Percentiles rank a stretch among this genome's conserved stretches.
Evolutionary conservation across 1,140 invertebrate species (phyloP).

Genomic region (Trachymyrmex cornetzi): DNA sequence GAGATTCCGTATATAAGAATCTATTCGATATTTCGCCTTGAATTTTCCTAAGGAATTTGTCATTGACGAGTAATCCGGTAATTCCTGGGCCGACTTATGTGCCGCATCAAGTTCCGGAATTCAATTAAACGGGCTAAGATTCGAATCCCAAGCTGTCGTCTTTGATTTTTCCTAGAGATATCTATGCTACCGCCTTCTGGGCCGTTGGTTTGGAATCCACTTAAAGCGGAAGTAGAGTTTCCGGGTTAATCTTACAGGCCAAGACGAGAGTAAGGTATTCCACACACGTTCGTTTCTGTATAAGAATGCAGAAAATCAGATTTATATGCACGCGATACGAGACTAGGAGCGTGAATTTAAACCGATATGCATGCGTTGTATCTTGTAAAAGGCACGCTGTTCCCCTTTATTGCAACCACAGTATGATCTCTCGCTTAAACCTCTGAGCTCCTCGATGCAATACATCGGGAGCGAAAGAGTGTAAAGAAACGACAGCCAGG

Average conservation of each 20-base stretch:
- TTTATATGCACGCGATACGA: slow-evolving; percentile 26
- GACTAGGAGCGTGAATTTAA: slow-evolving; percentile 8
- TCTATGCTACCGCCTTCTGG: slow-evolving; percentile 3
- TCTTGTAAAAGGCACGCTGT: neutral
- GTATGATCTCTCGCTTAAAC: slow-evolving; percentile 46
- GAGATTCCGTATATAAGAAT: neutral
- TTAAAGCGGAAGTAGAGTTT: slow-evolving; percentile 30
- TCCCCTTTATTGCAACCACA: slow-evolving; percentile 37
- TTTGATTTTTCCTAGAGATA: slow-evolving; percentile 54
- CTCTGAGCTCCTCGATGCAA: neutral
- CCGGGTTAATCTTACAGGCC: slow-evolving; percentile 40
- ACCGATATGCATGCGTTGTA: neutral
- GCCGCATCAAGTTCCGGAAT: slow-evolving; percentile 42
- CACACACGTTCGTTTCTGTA: slow-evolving; percentile 11
- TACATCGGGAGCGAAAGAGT: neutral
- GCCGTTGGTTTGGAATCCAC: slow-evolving; percentile 40
- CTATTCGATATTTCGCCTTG: slow-evolving; percentile 3
- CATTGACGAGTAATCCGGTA: slow-evolving; percentile 34
- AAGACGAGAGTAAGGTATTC: slow-evolving; percentile 18
- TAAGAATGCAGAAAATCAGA: slow-evolving; percentile 23
- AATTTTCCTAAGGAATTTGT: slow-evolving; percentile 38
- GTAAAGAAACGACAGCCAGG: neutral
- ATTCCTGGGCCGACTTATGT: slow-evolving; percentile 20
- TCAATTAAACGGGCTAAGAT: slow-evolving; percentile 56
- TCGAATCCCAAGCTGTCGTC: slow-evolving; percentile 43